phyloP scores from a whole-genome alignment of 2,113 vertebrate species.

The Microcebus griseorufus region DNA sequence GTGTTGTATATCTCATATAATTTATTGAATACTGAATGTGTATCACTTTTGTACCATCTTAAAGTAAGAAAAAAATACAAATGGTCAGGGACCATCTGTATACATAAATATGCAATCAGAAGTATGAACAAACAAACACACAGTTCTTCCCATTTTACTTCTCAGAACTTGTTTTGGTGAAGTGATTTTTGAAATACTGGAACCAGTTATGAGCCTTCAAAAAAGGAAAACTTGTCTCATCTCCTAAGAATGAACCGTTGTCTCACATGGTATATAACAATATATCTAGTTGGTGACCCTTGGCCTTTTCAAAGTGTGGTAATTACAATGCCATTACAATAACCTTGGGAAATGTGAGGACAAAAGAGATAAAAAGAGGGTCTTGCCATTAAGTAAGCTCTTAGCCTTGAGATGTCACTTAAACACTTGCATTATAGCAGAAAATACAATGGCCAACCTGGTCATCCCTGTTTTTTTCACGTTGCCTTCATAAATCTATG shows the following conservation, averaged over 20 bases:
- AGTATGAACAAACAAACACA: not conserved
- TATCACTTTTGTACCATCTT: not conserved
- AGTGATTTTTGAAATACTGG: not conserved
- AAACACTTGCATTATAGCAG: not conserved
- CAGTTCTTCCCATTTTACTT: not conserved
- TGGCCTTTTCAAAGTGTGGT: not conserved
- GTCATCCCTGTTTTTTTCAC: not conserved
- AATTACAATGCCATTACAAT: not conserved
- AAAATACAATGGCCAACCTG: not conserved
- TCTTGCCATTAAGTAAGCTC: not conserved
- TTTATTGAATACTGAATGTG: not conserved
- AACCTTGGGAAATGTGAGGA: not conserved
- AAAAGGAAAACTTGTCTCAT: not conserved
- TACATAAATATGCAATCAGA: not conserved
- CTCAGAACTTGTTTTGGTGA: not conserved
- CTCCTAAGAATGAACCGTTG: not conserved
- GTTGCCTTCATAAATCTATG: not conserved
- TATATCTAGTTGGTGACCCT: not conserved
- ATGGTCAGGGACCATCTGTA: not conserved
- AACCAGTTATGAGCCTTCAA: not conserved
- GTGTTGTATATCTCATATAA: not conserved
- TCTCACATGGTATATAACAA: not conserved
- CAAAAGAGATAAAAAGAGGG: not conserved
- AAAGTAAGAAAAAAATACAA: not conserved
- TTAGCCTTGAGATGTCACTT: not conserved